Base-by-base conservation (phyloP, 2,113 vertebrate genomes). In the Canis aureus region DNA sequence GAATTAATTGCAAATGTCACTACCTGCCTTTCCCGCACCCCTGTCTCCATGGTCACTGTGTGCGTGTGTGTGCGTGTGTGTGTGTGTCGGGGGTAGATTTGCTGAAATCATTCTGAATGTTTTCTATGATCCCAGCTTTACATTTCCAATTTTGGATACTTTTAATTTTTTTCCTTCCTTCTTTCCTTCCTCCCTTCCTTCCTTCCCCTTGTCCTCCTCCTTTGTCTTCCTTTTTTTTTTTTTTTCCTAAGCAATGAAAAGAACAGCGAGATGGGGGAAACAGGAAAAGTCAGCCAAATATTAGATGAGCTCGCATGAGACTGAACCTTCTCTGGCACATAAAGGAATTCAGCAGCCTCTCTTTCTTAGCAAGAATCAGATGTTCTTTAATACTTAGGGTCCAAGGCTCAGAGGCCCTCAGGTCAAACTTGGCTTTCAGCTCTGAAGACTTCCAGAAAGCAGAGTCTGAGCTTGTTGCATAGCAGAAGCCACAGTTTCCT, bases 361-460 rank as follows among this genome's bases (percentile, higher is more conserved):
- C 9, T 97, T 98, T 97, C 49, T 93, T 74, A 3, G 11, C 71
- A 71, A 93, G 57, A 51, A 89, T 95, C 60, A 57, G 82, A 81
- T 71, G 55, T 94, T 95, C 92, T 82, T 95, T 96, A 88, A 57
- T 32, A 66, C 23, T 57, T 53, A 11, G 27, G 51, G 25, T 55
- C 88, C 94, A 97, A 96, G 97, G 73, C 2, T 5, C 19, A 1
- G 96, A 3, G 17, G 64, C 60, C 76, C 35, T 95, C 94, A 97
- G 97, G 97, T 97, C 98, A 97, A 87, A 94, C 59, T 62, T 95
- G 92, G 88, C 88, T 97, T 98, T 98, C 85, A 98, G 97, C 95
- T 97, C 96, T 97, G 96, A 13, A 29, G 71, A 93, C 0, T 32
- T 38, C 87, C 11, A 8, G 84, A 69, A 51, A 84, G 79, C 0